Base-by-base conservation (phyloP, 2,888 invertebrate genomes). In the Ischnus inquisitorius region DNA sequence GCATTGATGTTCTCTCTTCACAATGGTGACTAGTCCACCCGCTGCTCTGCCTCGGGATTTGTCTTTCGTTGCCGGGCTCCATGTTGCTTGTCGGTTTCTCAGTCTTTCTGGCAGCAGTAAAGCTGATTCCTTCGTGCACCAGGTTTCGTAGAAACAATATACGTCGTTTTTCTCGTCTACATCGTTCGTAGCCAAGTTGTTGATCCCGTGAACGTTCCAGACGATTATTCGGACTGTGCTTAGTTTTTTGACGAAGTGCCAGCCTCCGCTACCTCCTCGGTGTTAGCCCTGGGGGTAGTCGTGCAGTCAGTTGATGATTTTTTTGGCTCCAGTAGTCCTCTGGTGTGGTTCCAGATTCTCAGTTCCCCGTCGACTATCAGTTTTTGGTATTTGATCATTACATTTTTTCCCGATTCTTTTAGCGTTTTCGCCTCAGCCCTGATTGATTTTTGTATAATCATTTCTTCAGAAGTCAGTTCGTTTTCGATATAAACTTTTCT, bases 141-240 rank as follows among this genome's bases (percentile, higher is more conserved):
- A 75, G 25, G 64, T 62, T 34, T 75, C 75, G 28, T 34, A 43
- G 28, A 43, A 22, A 14, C 60, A 60, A 19, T 39, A 43, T 16
- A 75, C 48, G 22, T 75, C 75, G 8, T 39, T n/a, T 41, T 22
- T 28, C 14, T 28, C 60, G n/a, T 4, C 39, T 3, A 72, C 14
- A 2, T 39, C 25, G 57, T 60, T 41, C 16, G 22, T 34, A 3
- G 19, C 22, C 1, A 72, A 57, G 34, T 72, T 72, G 16, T 54
- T 43, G 3, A 72, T 34, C 34, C 72, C 72, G n/a, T 57, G 72
- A 3, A 54, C n/a, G 19, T 72, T 72, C 72, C 72, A 57, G 19
- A 72, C 57, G 1, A 25, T 28, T 12, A 60, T 60, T n/a, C 14
- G 25, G 28, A 60, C 3, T 0, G 14, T 28, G 14, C 14, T 28